phyloP scores from a whole-genome alignment of 2,113 vertebrate species.

The Lagopus muta region DNA sequence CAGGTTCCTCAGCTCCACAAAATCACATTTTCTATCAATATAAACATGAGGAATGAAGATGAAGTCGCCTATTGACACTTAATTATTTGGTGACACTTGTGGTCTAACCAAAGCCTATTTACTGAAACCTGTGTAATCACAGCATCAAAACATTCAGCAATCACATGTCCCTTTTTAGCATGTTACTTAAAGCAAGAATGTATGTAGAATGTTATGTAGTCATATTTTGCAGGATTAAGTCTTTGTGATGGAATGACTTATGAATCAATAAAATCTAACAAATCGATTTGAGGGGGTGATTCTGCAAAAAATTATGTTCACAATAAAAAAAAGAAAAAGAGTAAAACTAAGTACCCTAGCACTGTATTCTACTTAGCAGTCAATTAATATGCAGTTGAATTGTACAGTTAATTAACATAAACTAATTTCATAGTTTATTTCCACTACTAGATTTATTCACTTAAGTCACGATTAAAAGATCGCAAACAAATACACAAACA shows the following conservation, averaged over 20 bases:
- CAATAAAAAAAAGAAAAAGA: conserved; percentile 22
- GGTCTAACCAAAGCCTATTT: neutral
- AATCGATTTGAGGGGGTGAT: conserved; percentile 33
- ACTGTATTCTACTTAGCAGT: conserved; percentile 50
- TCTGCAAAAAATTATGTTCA: conserved; percentile 44
- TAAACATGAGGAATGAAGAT: neutral
- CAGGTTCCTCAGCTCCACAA: neutral
- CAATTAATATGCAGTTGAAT: conserved; percentile 68
- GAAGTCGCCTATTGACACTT: neutral
- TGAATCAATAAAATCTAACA: conserved; percentile 47
- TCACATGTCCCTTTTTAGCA: neutral
- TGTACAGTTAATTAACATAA: conserved; percentile 73
- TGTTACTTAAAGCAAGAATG: neutral
- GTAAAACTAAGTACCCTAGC: conserved; percentile 51
- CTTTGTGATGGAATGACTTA: conserved; percentile 25
- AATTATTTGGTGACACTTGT: neutral
- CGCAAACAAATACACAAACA: neutral
- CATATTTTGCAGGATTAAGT: neutral
- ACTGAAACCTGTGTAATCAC: neutral
- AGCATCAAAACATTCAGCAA: neutral
- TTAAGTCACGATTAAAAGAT: conserved; percentile 53
- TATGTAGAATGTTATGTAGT: neutral
- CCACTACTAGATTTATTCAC: conserved; percentile 47
- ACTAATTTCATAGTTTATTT: conserved; percentile 68
- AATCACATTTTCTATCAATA: neutral